Percentiles rank a stretch among this genome's conserved stretches.
Evolutionary conservation across 2,113 vertebrate genomes (phyloP).

Genomic region (Trematomus loennbergii): DNA sequence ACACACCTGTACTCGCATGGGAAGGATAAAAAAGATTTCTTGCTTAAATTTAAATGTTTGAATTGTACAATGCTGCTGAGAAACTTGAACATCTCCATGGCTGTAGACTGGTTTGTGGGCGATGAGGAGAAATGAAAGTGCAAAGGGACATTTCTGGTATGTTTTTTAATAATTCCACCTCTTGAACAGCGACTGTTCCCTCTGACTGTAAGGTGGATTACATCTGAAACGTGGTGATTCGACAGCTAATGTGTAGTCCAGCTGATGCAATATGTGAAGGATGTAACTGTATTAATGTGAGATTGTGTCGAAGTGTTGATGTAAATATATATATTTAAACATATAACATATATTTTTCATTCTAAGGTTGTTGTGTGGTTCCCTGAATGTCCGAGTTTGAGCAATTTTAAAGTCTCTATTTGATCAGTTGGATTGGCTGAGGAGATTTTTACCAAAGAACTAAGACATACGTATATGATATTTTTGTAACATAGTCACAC

Average conservation of each 20-base stretch:
- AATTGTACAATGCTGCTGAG: conserved; percentile 17
- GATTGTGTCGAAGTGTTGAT: conserved; percentile 37
- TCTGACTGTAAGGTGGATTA: neutral
- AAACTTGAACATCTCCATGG: neutral
- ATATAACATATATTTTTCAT: conserved; percentile 51
- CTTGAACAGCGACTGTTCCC: conserved; percentile 21
- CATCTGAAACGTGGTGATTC: neutral
- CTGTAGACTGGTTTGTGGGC: neutral
- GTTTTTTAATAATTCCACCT: conserved; percentile 6
- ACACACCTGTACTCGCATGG: neutral
- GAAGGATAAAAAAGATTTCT: neutral
- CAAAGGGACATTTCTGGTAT: conserved; percentile 2
- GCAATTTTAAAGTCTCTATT: conserved; percentile 20
- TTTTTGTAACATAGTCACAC: conserved; percentile 60
- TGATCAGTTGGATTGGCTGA: conserved; percentile 11
- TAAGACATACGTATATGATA: conserved; percentile 33
- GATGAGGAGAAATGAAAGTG: neutral
- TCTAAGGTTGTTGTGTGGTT: conserved; percentile 31
- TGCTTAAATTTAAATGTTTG: neutral
- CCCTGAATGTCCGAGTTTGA: conserved; percentile 28
- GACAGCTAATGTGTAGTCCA: conserved; percentile 3
- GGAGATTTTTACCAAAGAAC: conserved; percentile 4
- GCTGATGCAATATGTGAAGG: conserved; percentile 61
- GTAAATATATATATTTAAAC: conserved; percentile 37
- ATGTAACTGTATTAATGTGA: conserved; percentile 8